A percentile compares a stretch with the other conserved stretches of the same genome.
These are phyloP conservation scores for Polypedilum pembai DNA, from an alignment of 1,140 invertebrate genomes.

Conservation along the genomic window DNA sequence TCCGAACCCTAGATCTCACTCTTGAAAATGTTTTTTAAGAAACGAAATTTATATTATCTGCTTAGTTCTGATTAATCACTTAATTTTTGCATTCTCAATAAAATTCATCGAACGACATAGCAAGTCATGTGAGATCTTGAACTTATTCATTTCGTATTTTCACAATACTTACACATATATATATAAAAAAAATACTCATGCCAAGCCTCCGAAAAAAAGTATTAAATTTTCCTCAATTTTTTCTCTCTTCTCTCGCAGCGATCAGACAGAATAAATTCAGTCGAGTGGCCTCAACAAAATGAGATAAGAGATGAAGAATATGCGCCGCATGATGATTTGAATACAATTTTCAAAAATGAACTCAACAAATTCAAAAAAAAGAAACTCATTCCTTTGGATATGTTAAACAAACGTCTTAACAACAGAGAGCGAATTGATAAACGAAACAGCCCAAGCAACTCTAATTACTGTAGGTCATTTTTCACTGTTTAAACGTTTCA, in stretches of 20 bases:
- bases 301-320: constrained; percentile 11
- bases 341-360: constrained; percentile 3
- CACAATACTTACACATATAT: too few relatives aligned
- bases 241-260: neutral
- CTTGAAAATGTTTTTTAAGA: too few relatives aligned
- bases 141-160: neutral
- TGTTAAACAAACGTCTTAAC: neutral
- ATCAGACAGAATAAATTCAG: neutral
- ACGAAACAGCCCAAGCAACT: neutral
- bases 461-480: neutral
- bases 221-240: neutral
- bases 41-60: too few relatives aligned
- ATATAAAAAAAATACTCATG: neutral
- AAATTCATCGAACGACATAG: neutral
- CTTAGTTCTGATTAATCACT: too few relatives aligned
- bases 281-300: constrained; percentile 1
- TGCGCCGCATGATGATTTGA: neutral
- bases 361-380: neutral
- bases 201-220: constrained; percentile 7
- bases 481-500: neutral
- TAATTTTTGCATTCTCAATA: neutral
- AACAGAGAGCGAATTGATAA: neutral
- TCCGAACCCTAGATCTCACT: too few relatives aligned
- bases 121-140: neutral
- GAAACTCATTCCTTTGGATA: neutral